These are phyloP conservation scores for Tachina fera DNA, from an alignment of 2,888 invertebrate species.

Conservation along the genomic window DNA sequence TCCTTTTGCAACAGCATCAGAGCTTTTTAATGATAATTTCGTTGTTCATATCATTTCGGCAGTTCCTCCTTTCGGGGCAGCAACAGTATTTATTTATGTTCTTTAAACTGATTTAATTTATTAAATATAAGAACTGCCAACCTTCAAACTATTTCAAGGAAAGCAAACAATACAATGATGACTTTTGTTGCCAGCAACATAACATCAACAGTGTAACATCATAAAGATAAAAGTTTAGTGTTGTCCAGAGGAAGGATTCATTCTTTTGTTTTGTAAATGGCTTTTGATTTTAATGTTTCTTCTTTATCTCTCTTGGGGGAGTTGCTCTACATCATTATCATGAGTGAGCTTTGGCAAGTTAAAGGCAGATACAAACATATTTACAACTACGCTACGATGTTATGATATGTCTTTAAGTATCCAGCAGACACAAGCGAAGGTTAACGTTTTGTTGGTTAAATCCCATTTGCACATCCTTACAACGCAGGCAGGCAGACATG, in stretches of 20 bases:
- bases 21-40: conserved; percentile 44
- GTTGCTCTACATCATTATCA: conserved; percentile 46
- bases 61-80: conserved; percentile 57
- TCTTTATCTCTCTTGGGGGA: conserved; percentile 64
- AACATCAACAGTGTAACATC: conserved; percentile 25
- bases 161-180: background rate
- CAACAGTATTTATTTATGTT: conserved; percentile 43
- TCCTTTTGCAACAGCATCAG: background rate
- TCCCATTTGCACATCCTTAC: conserved; percentile 28
- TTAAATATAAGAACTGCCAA: conserved; percentile 59
- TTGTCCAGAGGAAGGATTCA: background rate
- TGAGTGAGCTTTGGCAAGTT: conserved; percentile 12
- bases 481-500: conserved; percentile 33
- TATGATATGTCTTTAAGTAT: conserved; percentile 27
- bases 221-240: conserved; percentile 48
- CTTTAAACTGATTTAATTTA: conserved; percentile 70
- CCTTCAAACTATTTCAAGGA: conserved; percentile 26
- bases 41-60: conserved; percentile 51
- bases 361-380: conserved; percentile 2
- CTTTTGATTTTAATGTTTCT: conserved; percentile 40
- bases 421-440: conserved; percentile 17
- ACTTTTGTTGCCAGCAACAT: conserved; percentile 10
- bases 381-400: background rate
- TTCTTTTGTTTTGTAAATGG: conserved; percentile 34
- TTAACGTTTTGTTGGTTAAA: conserved; percentile 14